Percentiles rank a stretch among this genome's conserved stretches.
phyloP scores from a whole-genome alignment of 1,140 invertebrate genomes.

The Radopholus similis region DNA sequence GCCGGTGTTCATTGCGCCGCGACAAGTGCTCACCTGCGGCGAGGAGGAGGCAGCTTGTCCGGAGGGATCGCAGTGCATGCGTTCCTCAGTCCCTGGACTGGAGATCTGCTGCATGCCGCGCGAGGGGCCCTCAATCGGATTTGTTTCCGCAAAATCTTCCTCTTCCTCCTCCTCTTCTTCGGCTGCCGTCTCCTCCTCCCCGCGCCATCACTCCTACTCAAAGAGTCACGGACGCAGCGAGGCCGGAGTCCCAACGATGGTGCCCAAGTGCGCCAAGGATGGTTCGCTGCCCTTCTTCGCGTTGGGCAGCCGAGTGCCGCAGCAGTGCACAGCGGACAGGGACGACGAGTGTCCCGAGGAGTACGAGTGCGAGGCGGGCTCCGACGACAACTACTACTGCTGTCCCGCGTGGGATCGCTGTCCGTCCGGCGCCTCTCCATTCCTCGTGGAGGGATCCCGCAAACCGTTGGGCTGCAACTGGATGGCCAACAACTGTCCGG shows the following conservation, averaged over 20 bases:
- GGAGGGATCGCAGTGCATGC: constrained; percentile 43
- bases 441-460: constrained; percentile 44
- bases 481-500: constrained; percentile 55
- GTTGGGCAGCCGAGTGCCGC: constrained; percentile 42
- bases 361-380: constrained; percentile 38
- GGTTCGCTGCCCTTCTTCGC: constrained; percentile 44
- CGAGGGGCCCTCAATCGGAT: constrained; percentile 20
- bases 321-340: constrained; percentile 32
- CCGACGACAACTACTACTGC: constrained; percentile 46
- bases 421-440: constrained; percentile 39
- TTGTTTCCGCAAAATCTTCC: background rate
- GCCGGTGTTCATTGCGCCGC: constrained; percentile 50
- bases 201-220: constrained; percentile 5
- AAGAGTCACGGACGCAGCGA: too few species aligned
- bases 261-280: constrained; percentile 48
- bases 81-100: constrained; percentile 49
- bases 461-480: constrained; percentile 52
- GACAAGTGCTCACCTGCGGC: constrained; percentile 55
- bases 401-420: constrained; percentile 48
- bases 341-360: constrained; percentile 51
- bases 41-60: constrained; percentile 50
- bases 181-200: constrained; percentile 5
- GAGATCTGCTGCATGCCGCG: constrained; percentile 54
- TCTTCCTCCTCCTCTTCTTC: constrained; percentile 1
- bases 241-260: constrained; percentile 41